phyloP scores from a whole-genome alignment of 2,888 invertebrate genomes.

The Cataglyphis altisquamis region DNA sequence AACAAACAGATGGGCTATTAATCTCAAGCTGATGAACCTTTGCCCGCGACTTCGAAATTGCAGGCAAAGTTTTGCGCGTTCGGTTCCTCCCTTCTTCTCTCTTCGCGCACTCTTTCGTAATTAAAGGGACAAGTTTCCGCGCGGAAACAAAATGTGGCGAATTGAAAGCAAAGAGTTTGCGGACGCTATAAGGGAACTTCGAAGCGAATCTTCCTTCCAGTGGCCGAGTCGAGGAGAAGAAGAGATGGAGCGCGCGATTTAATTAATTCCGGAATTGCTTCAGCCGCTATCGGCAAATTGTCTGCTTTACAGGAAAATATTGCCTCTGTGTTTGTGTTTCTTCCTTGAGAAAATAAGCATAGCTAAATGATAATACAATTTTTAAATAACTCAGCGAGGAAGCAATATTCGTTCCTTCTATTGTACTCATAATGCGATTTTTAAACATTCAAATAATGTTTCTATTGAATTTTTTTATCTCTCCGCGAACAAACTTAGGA shows the following conservation, averaged over 20 bases:
- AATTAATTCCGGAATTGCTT: constrained; percentile 50
- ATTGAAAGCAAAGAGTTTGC: constrained; percentile 64
- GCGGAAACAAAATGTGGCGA: constrained; percentile 64
- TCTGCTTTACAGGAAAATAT: constrained; percentile 3
- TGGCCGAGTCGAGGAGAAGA: constrained; percentile 6
- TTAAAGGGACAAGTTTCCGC: constrained; percentile 66
- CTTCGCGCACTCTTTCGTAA: constrained; percentile 52
- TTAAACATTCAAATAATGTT: background rate
- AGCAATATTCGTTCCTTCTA: background rate
- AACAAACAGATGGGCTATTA: constrained; percentile 71
- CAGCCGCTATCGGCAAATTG: constrained; percentile 39
- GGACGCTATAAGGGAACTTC: constrained; percentile 50
- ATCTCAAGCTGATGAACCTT: constrained; percentile 73
- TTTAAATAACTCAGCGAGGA: background rate
- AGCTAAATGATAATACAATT: background rate
- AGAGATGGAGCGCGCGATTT: constrained; percentile 20
- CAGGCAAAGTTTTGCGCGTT: constrained; percentile 59
- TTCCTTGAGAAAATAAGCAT: background rate
- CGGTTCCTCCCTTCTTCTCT: constrained; percentile 47
- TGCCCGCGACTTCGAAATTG: constrained; percentile 69
- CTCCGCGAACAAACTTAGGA: constrained; percentile 1
- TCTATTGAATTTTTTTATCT: constrained; percentile 19
- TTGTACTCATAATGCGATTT: background rate
- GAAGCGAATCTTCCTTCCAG: constrained; percentile 25
- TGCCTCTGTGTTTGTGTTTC: constrained; percentile 12